phyloP scores from a whole-genome alignment of 2,113 vertebrate genomes.

The Agelaius phoeniceus region DNA sequence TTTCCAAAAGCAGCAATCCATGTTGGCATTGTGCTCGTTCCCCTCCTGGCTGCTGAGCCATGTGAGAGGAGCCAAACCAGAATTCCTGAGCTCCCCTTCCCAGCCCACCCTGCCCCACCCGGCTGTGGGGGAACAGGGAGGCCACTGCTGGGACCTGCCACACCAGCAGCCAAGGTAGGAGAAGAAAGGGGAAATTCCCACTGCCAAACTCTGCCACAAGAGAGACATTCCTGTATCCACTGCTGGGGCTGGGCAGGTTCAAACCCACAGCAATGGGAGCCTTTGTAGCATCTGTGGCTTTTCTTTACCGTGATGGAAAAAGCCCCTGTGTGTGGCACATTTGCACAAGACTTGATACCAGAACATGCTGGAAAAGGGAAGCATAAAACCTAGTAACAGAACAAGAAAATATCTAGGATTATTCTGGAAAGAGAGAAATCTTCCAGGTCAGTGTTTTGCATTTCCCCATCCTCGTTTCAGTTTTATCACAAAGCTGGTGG shows the following conservation, averaged over 20 bases:
- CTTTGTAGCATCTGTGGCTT: not conserved
- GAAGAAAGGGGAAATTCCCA: not conserved
- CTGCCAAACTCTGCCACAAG: not conserved
- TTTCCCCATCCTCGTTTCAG: not conserved
- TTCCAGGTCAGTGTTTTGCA: not conserved
- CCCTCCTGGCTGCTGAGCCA: not conserved
- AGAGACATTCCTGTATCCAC: not conserved
- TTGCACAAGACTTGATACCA: not conserved
- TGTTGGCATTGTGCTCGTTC: conserved; percentile 37
- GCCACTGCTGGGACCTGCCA: conserved; percentile 3
- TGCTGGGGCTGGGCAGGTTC: not conserved
- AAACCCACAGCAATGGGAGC: not conserved
- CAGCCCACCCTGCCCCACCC: conserved; percentile 33
- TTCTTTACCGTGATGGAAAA: not conserved
- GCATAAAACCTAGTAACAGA: not conserved
- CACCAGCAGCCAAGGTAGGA: not conserved
- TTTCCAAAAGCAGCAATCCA: conserved; percentile 6
- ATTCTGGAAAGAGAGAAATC: not conserved
- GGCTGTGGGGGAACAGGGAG: conserved; percentile 1
- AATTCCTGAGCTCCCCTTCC: conserved; percentile 51
- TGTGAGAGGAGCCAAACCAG: not conserved
- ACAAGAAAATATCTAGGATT: not conserved
- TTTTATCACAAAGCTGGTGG: not conserved
- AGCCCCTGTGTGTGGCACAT: not conserved
- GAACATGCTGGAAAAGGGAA: not conserved